Conservation (phyloP, 2,797 vertebrate genomes). For the Halcyon smyrnensis region DNA sequence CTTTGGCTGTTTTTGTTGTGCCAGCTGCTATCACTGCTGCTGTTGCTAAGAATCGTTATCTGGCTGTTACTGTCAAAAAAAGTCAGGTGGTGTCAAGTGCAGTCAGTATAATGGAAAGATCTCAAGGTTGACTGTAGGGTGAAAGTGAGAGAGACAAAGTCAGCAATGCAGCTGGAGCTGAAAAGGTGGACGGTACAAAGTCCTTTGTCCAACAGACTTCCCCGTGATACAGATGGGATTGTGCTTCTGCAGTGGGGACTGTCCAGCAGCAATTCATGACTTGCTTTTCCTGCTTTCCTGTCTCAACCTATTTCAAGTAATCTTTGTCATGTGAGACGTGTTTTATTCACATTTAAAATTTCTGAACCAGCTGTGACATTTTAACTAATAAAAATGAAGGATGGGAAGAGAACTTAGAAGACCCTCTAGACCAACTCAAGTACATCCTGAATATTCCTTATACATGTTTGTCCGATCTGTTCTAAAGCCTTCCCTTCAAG, state of each 20-base stretch:
- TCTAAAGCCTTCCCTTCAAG: not conserved
- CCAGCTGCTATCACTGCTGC: not conserved
- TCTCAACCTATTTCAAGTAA: not conserved
- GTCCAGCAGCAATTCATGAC: not conserved
- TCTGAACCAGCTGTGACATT: not conserved
- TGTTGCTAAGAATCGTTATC: constrained; percentile 39
- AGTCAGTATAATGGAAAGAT: not conserved
- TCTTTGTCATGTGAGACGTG: not conserved
- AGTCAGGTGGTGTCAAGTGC: not conserved
- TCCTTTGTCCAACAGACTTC: not conserved
- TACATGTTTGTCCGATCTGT: not conserved
- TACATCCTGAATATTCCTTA: not conserved
- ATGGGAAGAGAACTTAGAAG: not conserved
- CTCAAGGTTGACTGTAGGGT: not conserved
- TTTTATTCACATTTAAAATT: not conserved
- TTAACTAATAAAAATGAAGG: not conserved
- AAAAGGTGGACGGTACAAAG: not conserved
- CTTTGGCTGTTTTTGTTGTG: constrained; percentile 12
- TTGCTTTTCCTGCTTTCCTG: not conserved
- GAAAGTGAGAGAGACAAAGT: not conserved
- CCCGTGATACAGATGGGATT: not conserved
- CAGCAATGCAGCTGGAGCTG: not conserved
- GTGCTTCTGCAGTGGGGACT: not conserved
- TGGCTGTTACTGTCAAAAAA: not conserved
- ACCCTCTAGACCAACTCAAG: not conserved